A percentile compares a stretch with the other conserved stretches of the same genome.
Conservation (phyloP, 1,140 invertebrate genomes). For the Triops cancriformis region DNA sequence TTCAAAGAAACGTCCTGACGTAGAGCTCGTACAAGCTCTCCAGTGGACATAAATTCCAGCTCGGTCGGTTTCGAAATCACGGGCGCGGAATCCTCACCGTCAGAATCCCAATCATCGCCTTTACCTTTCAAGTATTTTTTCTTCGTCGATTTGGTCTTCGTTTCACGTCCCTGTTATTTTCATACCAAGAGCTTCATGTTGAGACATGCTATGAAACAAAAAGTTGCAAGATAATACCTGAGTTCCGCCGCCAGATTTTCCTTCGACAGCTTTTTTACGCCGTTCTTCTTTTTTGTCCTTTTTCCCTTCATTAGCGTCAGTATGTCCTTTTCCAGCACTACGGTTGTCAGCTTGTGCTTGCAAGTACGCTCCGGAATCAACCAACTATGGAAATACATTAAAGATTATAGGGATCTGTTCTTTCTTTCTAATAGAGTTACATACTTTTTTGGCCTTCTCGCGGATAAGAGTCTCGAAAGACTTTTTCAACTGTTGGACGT, state of each 20-base stretch:
- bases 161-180: conserved; percentile 64
- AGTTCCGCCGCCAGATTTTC: conserved; percentile 78
- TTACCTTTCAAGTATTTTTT: conserved; percentile 50
- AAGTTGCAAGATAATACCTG: conserved; percentile 44
- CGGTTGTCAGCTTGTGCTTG: conserved; percentile 34
- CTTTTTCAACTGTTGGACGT: conserved; percentile 59
- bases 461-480: conserved; percentile 58
- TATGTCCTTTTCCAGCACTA: not conserved
- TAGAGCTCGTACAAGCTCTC: conserved; percentile 60
- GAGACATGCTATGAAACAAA: not conserved
- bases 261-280: conserved; percentile 72
- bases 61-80: conserved; percentile 39
- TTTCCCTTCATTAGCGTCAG: conserved; percentile 47
- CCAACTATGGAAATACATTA: conserved; percentile 20
- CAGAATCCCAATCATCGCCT: conserved; percentile 44
- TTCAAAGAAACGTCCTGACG: conserved; percentile 45
- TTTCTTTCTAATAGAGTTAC: not conserved
- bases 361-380: conserved; percentile 34
- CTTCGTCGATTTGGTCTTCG: conserved; percentile 89
- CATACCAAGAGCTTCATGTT: not conserved
- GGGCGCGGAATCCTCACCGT: conserved; percentile 36
- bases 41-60: conserved; percentile 54
- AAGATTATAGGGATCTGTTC: not conserved
- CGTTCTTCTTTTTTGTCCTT: conserved; percentile 74
- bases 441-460: conserved; percentile 58